Evolutionary conservation across 2,113 vertebrate species (phyloP), one percentile per base, ranked within the genome.

Genomic region (Conger conger): DNA sequence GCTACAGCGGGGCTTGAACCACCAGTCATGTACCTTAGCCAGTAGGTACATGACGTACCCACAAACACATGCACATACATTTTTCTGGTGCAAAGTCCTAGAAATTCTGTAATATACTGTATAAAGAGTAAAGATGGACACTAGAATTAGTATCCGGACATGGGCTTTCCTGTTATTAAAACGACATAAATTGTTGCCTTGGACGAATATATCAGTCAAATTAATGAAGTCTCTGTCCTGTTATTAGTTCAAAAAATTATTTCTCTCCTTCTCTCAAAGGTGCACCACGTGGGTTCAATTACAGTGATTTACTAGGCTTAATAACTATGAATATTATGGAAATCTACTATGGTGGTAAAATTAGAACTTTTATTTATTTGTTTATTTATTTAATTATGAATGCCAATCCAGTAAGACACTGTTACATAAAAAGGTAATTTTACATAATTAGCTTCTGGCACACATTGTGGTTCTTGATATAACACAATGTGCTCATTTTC

Each of bases 221-320:
- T 73, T 30, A 73, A 73, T 73, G 68, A 73, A 73, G 68, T 73
- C 68, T 73, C 68, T 30, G 68, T 73, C n/a, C 68, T 73, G 68
- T 73, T 73, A 73, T 73, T 73, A 73, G 68, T 73, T 73, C n/a
- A 73, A 73, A 73, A 73, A 73, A 73, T 73, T n/a, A 73, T 73
- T 6, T 73, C n/a, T 73, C 68, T 33, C 68, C n/a, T 11, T 33
- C 68, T 73, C n/a, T 73, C 68, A 33, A 73, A 73, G 68, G 68
- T 73, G 68, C 68, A 30, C 68, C 9, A 27, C n/a, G 33, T 33
- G 68, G 27, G 27, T 73, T 73, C n/a, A 33, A 33, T 73, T 73
- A 33, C n/a, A 73, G 68, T 73, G 68, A 73, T 33, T 33, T 33
- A 73, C 68, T 23, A 68, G 23, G 27, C 23, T 6, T 68, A 68